A percentile compares a stretch with the other conserved stretches of the same genome.
Evolutionary conservation across 23 tunicate genomes (phyloP).

Genomic region (Trididemnum miniatum): DNA sequence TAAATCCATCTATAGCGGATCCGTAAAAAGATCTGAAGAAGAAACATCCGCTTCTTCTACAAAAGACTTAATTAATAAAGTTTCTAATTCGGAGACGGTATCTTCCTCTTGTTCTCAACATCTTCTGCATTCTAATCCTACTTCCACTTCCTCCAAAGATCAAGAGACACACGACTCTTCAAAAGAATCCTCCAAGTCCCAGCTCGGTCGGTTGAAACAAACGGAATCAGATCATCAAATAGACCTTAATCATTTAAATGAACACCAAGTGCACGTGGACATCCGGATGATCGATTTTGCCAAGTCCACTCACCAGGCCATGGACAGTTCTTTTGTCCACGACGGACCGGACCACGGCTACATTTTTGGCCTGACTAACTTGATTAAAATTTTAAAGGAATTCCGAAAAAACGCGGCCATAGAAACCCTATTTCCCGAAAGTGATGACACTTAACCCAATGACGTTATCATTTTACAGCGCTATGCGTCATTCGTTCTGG

Average conservation of each 20-base stretch:
- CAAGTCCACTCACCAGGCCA: slow-evolving; percentile 76
- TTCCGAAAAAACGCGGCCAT: neutral
- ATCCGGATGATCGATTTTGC: slow-evolving; percentile 97
- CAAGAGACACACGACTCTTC: neutral
- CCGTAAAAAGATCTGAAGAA: neutral
- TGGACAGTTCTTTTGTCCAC: slow-evolving; percentile 69
- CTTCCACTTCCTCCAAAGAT: neutral
- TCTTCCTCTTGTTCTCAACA: neutral
- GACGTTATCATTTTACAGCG: no score
- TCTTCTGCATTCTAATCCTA: neutral
- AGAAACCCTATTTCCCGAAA: no score
- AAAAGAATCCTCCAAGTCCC: neutral
- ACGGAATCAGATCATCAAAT: neutral
- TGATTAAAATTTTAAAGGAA: slow-evolving; percentile 56
- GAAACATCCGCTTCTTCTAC: neutral
- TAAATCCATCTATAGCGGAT: neutral
- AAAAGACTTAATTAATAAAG: neutral
- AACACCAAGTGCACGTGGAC: slow-evolving; percentile 41
- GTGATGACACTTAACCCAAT: no score
- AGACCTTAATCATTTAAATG: neutral
- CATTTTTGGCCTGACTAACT: slow-evolving; percentile 83
- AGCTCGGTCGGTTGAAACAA: neutral
- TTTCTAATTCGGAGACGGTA: neutral
- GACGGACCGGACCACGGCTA: slow-evolving; percentile 98
- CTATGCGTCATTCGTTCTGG: no score